phyloP scores from a whole-genome alignment of 2,113 vertebrate species.

The Atractosteus spatula region DNA sequence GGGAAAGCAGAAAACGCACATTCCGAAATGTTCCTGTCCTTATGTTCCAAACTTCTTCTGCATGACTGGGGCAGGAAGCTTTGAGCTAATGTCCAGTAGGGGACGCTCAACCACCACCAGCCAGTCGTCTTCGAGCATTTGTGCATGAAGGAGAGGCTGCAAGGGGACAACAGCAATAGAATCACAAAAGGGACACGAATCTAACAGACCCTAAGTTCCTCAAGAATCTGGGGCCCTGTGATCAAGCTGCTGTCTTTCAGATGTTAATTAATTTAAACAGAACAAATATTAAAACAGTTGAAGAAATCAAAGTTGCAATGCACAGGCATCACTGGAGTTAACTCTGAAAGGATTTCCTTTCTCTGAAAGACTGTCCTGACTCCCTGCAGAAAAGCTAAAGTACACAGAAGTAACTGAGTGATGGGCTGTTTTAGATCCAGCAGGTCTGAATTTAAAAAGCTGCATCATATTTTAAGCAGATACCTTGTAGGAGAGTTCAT shows the following conservation, averaged over 20 bases:
- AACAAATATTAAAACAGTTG: too few relatives aligned
- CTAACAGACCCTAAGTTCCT: background rate
- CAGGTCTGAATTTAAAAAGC: too few relatives aligned
- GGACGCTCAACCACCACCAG: conserved; percentile 89
- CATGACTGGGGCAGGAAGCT: conserved; percentile 81
- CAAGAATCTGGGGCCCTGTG: background rate
- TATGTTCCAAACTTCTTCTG: conserved; percentile 95
- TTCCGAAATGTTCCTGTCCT: conserved; percentile 18
- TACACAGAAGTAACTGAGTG: too few relatives aligned
- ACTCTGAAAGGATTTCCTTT: too few relatives aligned
- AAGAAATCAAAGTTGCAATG: too few relatives aligned
- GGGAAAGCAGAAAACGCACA: background rate
- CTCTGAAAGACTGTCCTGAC: too few relatives aligned
- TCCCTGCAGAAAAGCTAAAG: too few relatives aligned
- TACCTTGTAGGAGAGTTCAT: too few relatives aligned
- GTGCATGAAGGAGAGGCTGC: conserved; percentile 79
- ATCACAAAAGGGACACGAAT: background rate
- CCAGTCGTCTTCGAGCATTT: conserved; percentile 76
- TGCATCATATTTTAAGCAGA: too few relatives aligned
- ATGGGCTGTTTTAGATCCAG: too few relatives aligned
- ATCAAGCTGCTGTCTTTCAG: background rate
- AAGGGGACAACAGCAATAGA: background rate
- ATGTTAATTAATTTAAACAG: background rate
- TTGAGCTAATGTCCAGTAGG: conserved; percentile 75
- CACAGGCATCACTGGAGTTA: too few relatives aligned